Evolutionary conservation across 2,113 vertebrate genomes (phyloP), one percentile per base, ranked within the genome.

Genomic region (Urocynchramus pylzowi): DNA sequence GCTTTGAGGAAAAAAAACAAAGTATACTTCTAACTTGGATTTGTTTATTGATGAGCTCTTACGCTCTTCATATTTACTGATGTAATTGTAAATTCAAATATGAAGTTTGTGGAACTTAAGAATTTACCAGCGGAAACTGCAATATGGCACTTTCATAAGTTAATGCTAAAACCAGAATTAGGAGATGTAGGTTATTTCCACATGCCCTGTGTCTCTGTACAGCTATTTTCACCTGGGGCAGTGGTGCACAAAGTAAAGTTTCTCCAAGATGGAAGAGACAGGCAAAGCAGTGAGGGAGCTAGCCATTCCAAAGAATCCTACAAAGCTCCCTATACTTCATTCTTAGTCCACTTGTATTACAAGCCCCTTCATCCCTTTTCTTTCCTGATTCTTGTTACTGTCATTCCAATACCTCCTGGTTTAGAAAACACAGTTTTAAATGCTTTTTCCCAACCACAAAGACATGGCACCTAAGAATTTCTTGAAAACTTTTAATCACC

Each of bases 21-120:
- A 59, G 13, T n/a, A 19, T 39, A 27, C 24, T 68, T 84, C 69
- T 64, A 42, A 57, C n/a, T 49, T 89, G 52, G 52, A 44, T 78
- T 81, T 77, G 5, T 49, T 67, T 90, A 19, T 42, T 65, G 49
- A 39, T 64, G 44, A 57, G 27, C 33, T 87, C 64, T 84, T 75
- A 60, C 10, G 20, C 7, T 61, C 5, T 75, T 71, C 0, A 0
- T 47, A 68, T 79, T 91, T 82, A 70, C 61, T 3, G 0, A 24
- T 76, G 33, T 24, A 7, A 77, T 45, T 73, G 26, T 50, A 65
- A 88, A 90, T 84, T 68, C 41, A 88, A 88, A 60, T n/a, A 39
- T 10, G 9, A 76, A 37, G 10, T 69, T 76, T 65, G 50, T 31
- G 30, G n/a, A 45, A 80, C 67, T 56, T 53, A 39, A 28, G 54